A percentile compares a stretch with the other conserved stretches of the same genome.
These are phyloP conservation scores for Caenorhabditis briggsae DNA, from an alignment of 1,140 invertebrate genomes.

Conservation along the genomic window DNA sequence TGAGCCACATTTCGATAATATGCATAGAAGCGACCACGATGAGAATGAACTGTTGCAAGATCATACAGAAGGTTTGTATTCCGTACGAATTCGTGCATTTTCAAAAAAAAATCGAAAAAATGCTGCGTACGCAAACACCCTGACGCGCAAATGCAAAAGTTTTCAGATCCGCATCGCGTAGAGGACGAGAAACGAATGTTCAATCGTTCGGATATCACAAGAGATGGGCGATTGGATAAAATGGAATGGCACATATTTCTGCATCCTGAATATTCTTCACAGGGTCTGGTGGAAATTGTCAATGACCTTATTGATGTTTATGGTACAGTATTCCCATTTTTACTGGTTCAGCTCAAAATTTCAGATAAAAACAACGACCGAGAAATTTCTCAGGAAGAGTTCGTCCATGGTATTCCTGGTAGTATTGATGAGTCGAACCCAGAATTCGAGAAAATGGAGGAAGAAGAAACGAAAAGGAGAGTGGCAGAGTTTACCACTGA, in stretches of 20 bases:
- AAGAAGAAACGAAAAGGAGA: neutral
- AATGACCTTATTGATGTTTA: conserved; percentile 5
- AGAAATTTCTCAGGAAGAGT: neutral
- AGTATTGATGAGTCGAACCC: neutral
- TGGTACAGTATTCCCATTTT: neutral
- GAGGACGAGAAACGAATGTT: neutral
- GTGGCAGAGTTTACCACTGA: neutral
- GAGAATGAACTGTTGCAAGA: neutral
- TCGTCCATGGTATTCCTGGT: neutral
- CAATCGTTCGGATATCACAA: conserved; percentile 16
- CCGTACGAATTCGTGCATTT: neutral
- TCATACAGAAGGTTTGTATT: conserved; percentile 35
- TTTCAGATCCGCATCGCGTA: neutral
- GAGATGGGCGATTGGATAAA: conserved; percentile 2
- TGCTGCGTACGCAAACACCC: too few species aligned
- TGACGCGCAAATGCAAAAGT: neutral
- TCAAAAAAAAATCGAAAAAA: too few species aligned
- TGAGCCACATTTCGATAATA: neutral
- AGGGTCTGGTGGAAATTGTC: conserved; percentile 15
- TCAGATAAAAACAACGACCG: neutral
- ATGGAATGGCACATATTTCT: conserved; percentile 15
- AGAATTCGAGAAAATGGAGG: conserved; percentile 10
- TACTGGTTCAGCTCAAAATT: neutral
- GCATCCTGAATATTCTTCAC: conserved; percentile 20
- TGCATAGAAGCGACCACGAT: neutral